Conservation (phyloP, 2,888 invertebrate species). For the Argyresthia albistria region DNA sequence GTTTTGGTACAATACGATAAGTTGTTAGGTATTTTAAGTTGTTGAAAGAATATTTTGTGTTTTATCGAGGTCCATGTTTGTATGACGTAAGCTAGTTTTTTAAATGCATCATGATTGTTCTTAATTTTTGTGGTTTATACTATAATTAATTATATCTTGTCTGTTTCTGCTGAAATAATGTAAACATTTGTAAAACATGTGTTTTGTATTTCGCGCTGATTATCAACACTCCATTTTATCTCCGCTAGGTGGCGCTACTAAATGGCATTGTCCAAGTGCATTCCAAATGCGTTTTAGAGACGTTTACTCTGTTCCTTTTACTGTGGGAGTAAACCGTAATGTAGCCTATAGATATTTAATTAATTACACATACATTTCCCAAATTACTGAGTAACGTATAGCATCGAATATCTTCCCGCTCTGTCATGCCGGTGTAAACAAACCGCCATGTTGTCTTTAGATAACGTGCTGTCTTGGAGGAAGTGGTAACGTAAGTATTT, state of each 20-base stretch:
- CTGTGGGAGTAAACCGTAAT: too few relatives aligned
- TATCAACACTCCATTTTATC: too few relatives aligned
- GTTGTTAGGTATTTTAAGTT: too few relatives aligned
- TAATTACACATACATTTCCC: background rate
- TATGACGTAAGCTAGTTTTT: background rate
- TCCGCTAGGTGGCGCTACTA: conserved; percentile 14
- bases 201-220: too few relatives aligned
- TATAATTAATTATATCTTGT: background rate
- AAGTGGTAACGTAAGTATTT: conserved; percentile 28
- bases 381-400: conserved; percentile 13
- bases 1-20: too few relatives aligned
- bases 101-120: background rate
- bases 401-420: conserved; percentile 48
- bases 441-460: conserved; percentile 67
- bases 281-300: background rate
- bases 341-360: too few relatives aligned
- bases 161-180: background rate
- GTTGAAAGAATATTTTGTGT: too few relatives aligned
- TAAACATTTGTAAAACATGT: background rate
- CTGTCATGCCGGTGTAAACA: conserved; percentile 73
- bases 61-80: too few relatives aligned
- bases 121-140: background rate
- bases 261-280: conserved; percentile 57
- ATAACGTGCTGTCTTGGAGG: conserved; percentile 35
- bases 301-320: background rate